Evolutionary conservation across 2,888 invertebrate species (phyloP).

Genomic region (Schizaphis graminum): DNA sequence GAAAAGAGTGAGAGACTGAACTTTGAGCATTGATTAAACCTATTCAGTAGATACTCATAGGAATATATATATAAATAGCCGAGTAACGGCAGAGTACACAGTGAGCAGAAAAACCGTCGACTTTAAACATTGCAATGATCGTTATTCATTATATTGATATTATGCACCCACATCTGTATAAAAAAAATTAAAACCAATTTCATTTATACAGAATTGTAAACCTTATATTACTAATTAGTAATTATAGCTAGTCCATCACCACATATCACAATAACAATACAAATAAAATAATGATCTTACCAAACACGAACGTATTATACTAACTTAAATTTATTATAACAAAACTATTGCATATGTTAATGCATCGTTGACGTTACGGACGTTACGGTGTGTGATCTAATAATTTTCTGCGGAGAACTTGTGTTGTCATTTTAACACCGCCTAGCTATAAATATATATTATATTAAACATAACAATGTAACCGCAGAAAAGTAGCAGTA

Average conservation of each 20-base stretch:
- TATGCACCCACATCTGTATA: not conserved
- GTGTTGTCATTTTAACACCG: not conserved
- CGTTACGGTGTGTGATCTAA: slow-evolving; percentile 24
- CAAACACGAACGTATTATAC: not conserved
- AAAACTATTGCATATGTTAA: not conserved
- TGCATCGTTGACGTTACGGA: not conserved
- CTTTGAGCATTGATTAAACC: not conserved
- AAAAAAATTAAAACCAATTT: not conserved
- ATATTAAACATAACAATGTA: not conserved
- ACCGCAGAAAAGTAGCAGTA: not conserved
- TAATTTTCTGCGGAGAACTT: not conserved
- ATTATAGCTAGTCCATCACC: not conserved
- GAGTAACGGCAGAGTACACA: not conserved
- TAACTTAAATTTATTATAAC: not conserved
- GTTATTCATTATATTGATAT: not conserved
- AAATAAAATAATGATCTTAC: not conserved
- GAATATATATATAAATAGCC: not conserved
- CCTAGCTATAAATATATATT: not conserved
- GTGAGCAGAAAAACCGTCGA: not conserved
- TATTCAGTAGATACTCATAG: not conserved
- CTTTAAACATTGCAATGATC: not conserved
- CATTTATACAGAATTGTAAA: not conserved
- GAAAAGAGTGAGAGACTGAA: not conserved
- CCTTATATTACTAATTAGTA: not conserved
- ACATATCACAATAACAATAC: not conserved